Percentiles rank a stretch among this genome's conserved stretches.
Evolutionary conservation across 2,888 invertebrate species (phyloP).

Genomic region (Megaustenia siamemsis): DNA sequence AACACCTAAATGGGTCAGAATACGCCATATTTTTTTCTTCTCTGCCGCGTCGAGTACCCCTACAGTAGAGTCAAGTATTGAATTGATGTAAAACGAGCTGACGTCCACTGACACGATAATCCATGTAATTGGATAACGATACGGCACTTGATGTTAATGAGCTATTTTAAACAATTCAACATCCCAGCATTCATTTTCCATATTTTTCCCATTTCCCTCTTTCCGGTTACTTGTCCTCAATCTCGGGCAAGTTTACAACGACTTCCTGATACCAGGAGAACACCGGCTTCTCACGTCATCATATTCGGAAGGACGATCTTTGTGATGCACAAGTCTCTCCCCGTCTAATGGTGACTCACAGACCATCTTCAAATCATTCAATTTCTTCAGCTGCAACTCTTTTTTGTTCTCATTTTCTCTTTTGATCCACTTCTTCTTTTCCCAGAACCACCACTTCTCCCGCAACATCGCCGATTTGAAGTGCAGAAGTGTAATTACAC

Average conservation of each 20-base stretch:
- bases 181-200: too few relatives aligned
- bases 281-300: neutral
- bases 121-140: too few relatives aligned
- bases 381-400: conserved; percentile 2
- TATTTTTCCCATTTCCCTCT: too few relatives aligned
- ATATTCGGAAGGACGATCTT: neutral
- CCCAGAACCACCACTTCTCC: neutral
- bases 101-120: too few relatives aligned
- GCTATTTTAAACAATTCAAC: neutral
- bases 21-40: too few relatives aligned
- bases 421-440: neutral
- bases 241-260: neutral
- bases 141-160: neutral
- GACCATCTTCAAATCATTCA: too few relatives aligned
- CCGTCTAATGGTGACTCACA: conserved; percentile 26
- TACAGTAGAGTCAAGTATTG: too few relatives aligned
- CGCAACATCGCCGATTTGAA: conserved; percentile 17
- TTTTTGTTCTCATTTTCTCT: neutral
- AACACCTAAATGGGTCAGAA: too few relatives aligned
- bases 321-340: neutral
- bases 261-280: neutral
- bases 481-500: neutral
- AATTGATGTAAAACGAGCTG: neutral
- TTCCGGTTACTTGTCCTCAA: neutral
- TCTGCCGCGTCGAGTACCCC: too few relatives aligned